Evolutionary conservation across 2,888 invertebrate species (phyloP).

Genomic region (Emmelina monodactyla): DNA sequence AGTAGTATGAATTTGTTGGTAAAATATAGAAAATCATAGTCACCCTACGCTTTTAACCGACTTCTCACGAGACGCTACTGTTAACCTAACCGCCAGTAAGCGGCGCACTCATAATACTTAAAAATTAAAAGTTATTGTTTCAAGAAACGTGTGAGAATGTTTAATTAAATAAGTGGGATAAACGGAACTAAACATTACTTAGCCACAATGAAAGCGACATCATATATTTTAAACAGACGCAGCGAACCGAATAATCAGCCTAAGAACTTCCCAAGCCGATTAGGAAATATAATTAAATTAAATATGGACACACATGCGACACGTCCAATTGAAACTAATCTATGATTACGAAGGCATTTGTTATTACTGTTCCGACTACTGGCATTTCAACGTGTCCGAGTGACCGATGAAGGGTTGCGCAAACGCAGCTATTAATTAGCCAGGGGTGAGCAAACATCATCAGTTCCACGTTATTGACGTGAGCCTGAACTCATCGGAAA

Average conservation of each 20-base stretch:
- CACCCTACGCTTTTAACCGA: slow-evolving; percentile 40
- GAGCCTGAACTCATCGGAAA: slow-evolving; percentile 38
- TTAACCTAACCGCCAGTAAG: slow-evolving; percentile 57
- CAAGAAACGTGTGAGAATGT: slow-evolving; percentile 60
- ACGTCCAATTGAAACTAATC: background rate
- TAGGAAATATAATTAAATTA: slow-evolving; percentile 21
- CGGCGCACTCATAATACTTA: slow-evolving; percentile 55
- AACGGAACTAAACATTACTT: slow-evolving; percentile 40
- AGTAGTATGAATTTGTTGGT: no score
- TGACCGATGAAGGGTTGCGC: no score
- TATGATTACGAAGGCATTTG: background rate
- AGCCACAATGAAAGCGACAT: slow-evolving; percentile 43
- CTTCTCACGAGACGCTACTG: slow-evolving; percentile 59
- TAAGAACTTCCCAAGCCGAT: slow-evolving; percentile 31
- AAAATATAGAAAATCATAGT: no score
- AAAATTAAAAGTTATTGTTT: slow-evolving; percentile 63
- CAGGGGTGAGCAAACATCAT: slow-evolving; percentile 34
- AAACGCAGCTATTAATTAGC: no score
- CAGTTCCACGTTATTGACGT: slow-evolving; percentile 42
- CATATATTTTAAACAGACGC: slow-evolving; percentile 24
- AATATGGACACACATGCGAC: background rate
- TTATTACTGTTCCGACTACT: no score
- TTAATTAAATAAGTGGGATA: slow-evolving; percentile 60
- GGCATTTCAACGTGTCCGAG: no score
- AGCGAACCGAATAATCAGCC: slow-evolving; percentile 23